phyloP scores from a whole-genome alignment of 2,888 invertebrate species.

The Chaetogeoica ovagalla region DNA sequence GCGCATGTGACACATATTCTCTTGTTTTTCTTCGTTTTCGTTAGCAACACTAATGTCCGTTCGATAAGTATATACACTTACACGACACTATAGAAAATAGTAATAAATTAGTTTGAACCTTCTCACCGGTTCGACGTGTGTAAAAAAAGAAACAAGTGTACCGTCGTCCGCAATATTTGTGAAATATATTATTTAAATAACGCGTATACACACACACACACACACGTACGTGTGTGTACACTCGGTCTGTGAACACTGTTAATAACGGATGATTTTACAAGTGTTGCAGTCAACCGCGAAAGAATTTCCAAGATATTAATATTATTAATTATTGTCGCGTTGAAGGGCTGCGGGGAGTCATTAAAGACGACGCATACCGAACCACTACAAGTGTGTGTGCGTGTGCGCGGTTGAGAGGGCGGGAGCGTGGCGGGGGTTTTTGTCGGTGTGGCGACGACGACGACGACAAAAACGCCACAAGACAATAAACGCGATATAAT shows the following conservation, averaged over 20 bases:
- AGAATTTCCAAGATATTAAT: neutral
- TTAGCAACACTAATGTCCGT: no score
- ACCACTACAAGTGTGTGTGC: no score
- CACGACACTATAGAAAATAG: no score
- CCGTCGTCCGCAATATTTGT: no score
- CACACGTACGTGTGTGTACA: neutral
- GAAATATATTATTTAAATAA: no score
- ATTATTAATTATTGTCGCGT: slow-evolving; percentile 20
- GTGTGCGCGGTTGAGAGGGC: no score
- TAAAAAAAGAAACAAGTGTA: neutral
- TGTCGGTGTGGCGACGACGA: neutral
- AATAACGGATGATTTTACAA: slow-evolving; percentile 14
- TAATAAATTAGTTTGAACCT: no score
- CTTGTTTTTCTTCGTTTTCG: no score
- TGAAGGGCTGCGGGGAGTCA: slow-evolving; percentile 28
- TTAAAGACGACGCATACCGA: slow-evolving; percentile 26
- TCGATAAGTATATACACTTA: no score
- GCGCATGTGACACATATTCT: no score
- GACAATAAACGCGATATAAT: neutral
- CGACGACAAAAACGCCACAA: neutral
- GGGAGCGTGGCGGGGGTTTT: neutral
- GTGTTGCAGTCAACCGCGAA: slow-evolving; percentile 17
- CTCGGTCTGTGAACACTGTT: slow-evolving; percentile 2
- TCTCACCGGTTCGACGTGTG: neutral
- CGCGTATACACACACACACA: no score